Evolutionary conservation across 2,888 invertebrate genomes (phyloP).

Genomic region (Macrophya annulata): DNA sequence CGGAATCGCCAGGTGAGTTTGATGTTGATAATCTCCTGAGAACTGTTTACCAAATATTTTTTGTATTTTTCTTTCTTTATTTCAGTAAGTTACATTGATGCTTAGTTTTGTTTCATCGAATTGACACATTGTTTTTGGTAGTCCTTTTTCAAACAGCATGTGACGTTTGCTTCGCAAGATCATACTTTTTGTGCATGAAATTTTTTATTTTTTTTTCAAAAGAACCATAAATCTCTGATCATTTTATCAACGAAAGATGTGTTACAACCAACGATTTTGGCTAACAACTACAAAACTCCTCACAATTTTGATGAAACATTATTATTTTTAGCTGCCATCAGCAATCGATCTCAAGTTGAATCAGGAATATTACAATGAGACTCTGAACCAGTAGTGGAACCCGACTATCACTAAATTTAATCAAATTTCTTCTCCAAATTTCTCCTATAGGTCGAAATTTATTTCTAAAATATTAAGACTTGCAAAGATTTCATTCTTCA

Average conservation of each 20-base stretch:
- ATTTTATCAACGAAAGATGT: neutral
- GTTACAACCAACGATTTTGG: neutral
- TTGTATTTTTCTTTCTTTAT: neutral
- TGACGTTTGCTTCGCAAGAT: slow-evolving; percentile 3
- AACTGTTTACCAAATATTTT: neutral
- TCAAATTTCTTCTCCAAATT: neutral
- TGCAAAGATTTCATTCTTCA: neutral
- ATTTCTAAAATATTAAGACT: neutral
- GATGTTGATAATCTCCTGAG: neutral
- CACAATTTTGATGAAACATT: neutral
- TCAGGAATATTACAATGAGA: neutral
- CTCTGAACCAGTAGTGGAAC: neutral
- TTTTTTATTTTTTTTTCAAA: neutral
- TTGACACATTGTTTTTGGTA: neutral
- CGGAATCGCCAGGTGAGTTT: slow-evolving; percentile 9
- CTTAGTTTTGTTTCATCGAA: neutral
- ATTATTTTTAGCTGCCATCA: neutral
- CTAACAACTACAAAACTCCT: neutral
- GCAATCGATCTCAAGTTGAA: neutral
- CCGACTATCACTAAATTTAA: neutral
- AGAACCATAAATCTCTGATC: neutral
- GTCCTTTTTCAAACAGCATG: slow-evolving; percentile 16
- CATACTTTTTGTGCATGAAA: slow-evolving; percentile 3
- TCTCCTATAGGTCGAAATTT: neutral
- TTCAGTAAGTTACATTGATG: neutral